A percentile compares a stretch with the other conserved stretches of the same genome.
phyloP scores from a whole-genome alignment of 2,797 vertebrate species.

The Psittacula echo region DNA sequence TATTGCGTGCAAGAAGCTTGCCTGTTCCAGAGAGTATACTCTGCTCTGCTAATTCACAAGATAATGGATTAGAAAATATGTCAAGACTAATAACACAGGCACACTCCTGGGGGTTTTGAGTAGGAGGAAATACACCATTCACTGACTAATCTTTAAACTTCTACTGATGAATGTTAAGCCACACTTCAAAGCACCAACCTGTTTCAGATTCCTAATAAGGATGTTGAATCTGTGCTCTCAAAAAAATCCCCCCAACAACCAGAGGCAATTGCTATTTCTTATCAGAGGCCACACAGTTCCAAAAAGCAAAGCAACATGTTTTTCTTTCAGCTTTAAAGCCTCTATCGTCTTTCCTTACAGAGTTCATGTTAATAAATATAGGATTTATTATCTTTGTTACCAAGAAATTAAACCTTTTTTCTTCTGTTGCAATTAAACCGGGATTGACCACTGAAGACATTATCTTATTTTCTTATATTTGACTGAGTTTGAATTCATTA shows the following conservation, averaged over 20 bases:
- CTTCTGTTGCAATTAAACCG: not conserved
- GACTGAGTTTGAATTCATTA: not conserved
- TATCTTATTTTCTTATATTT: conserved; percentile 9
- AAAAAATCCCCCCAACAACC: not conserved
- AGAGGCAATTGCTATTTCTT: not conserved
- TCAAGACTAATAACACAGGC: conserved; percentile 48
- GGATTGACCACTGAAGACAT: not conserved
- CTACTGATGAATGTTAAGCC: conserved; percentile 24
- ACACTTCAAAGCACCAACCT: conserved; percentile 25
- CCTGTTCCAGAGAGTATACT: not conserved
- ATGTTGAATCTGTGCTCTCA: conserved; percentile 3
- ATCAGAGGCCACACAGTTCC: not conserved
- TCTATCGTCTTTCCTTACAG: not conserved
- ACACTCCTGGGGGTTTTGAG: conserved; percentile 48
- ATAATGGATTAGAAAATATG: conserved; percentile 58
- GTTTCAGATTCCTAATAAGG: conserved; percentile 51
- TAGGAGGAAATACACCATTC: conserved; percentile 55
- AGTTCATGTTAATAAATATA: not conserved
- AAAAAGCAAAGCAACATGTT: not conserved
- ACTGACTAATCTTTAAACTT: conserved; percentile 64
- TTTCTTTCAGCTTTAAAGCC: not conserved
- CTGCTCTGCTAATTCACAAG: conserved; percentile 36
- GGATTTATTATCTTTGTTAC: not conserved
- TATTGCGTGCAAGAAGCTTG: not conserved
- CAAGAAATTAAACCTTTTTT: not conserved